These are phyloP conservation scores for Paragorgia papillata DNA, from an alignment of 92 coral and sea anemone genomes.

Conservation along the genomic window DNA sequence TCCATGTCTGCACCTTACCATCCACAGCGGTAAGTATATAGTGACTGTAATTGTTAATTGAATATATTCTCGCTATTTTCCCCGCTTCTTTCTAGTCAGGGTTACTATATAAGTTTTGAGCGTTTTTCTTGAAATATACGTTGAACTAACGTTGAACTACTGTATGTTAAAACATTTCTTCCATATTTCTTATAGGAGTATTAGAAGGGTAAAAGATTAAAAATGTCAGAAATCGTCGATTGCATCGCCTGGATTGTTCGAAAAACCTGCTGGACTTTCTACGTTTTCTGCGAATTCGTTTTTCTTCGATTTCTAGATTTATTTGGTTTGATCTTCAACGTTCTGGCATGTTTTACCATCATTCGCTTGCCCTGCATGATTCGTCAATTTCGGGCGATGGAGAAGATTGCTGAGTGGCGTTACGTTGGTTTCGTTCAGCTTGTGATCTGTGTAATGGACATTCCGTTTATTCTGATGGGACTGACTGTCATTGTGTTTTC, in stretches of 20 bases:
- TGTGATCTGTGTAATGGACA: conserved; percentile 75
- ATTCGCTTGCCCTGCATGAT: conserved; percentile 85
- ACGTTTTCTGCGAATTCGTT: conserved; percentile 76
- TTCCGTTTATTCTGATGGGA: conserved; percentile 86
- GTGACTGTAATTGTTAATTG: too few species aligned
- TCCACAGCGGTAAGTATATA: too few species aligned
- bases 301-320: conserved; percentile 76
- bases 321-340: conserved; percentile 80
- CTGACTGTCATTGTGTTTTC: conserved; percentile 59
- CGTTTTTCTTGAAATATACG: too few species aligned
- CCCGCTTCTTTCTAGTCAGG: too few species aligned
- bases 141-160: too few species aligned
- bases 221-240: conserved; percentile 97
- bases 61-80: too few species aligned
- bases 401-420: conserved; percentile 72
- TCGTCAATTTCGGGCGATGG: conserved; percentile 69
- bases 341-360: conserved; percentile 84
- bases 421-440: conserved; percentile 73
- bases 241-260: conserved; percentile 86
- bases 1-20: too few species aligned
- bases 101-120: too few species aligned
- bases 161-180: too few species aligned
- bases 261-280: conserved; percentile 91
- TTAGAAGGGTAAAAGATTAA: too few species aligned
- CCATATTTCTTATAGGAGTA: too few species aligned